Evolutionary conservation across 2,797 vertebrate species (phyloP).

Genomic region (Smutsia gigantea): DNA sequence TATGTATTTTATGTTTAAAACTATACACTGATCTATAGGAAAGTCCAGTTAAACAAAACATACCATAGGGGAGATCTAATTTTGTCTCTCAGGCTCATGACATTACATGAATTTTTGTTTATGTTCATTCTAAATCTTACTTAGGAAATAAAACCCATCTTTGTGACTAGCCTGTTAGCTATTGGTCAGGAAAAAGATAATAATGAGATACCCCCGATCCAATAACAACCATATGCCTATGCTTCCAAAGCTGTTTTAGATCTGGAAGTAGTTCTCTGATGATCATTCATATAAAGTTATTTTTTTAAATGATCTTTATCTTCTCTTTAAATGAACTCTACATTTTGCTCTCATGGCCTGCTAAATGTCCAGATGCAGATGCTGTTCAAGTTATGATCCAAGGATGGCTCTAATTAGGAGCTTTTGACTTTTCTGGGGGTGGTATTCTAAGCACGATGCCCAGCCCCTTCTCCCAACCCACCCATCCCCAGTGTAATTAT

Average conservation of each 20-base stretch:
- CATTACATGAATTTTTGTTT: neutral
- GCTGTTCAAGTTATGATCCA: neutral
- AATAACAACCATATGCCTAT: neutral
- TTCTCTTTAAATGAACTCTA: neutral
- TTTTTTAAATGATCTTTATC: neutral
- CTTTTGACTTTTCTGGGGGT: neutral
- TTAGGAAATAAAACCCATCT: neutral
- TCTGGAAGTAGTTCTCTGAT: neutral
- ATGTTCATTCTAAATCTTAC: neutral
- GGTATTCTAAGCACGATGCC: neutral
- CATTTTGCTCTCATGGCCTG: neutral
- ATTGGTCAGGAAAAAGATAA: neutral
- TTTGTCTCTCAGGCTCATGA: neutral
- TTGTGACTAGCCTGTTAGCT: neutral
- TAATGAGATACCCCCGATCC: neutral
- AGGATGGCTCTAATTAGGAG: neutral
- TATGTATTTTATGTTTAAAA: conserved; percentile 53
- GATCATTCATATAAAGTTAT: neutral
- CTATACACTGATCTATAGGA: neutral
- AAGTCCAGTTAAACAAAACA: neutral
- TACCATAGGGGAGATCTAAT: neutral
- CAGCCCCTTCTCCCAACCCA: neutral
- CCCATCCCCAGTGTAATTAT: neutral
- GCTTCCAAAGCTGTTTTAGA: neutral
- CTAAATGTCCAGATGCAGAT: neutral